Conservation (phyloP, 2,888 invertebrate genomes). For the Clepsis dumicolana region DNA sequence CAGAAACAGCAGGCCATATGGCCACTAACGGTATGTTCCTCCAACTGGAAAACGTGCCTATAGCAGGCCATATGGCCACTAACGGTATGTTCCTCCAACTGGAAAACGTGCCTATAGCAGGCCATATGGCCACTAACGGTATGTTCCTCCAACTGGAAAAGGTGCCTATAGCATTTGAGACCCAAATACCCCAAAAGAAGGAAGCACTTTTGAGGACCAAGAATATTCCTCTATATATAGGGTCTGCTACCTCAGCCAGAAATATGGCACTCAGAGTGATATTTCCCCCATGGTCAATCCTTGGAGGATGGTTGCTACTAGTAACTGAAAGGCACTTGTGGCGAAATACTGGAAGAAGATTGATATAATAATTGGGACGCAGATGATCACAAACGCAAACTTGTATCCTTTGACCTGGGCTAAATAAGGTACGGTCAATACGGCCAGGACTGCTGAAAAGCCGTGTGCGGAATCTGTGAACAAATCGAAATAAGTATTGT, state of each 20-base stretch:
- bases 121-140: background rate
- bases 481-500: too few species aligned
- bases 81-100: background rate
- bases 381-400: background rate
- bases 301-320: background rate
- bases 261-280: background rate
- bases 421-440: background rate
- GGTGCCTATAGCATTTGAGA: background rate
- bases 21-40: background rate
- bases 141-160: constrained; percentile 3
- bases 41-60: background rate
- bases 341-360: background rate
- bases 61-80: background rate
- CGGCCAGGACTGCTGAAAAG: background rate
- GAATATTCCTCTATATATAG: constrained; percentile 18
- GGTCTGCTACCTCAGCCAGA: constrained; percentile 6
- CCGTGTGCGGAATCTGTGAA: background rate
- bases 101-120: background rate
- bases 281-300: background rate
- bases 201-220: constrained; percentile 14
- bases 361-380: background rate
- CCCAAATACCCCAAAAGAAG: background rate
- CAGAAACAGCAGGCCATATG: background rate
- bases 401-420: background rate
- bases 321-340: background rate